These are phyloP conservation scores for Tipula confusa DNA, from an alignment of 2,888 invertebrate genomes.

Conservation along the genomic window DNA sequence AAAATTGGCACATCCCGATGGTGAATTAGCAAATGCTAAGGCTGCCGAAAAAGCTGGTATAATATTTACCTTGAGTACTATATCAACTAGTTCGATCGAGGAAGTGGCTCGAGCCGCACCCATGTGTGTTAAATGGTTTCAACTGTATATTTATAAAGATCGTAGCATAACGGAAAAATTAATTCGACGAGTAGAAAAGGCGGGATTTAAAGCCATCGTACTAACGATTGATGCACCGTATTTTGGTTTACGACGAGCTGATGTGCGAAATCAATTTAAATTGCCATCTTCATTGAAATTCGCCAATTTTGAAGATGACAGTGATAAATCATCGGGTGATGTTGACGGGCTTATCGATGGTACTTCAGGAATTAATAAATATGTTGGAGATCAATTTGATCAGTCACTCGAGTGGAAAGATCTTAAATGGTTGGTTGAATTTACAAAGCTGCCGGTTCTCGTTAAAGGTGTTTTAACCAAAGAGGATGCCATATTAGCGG, in stretches of 20 bases:
- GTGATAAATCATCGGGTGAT: slow-evolving; percentile 38
- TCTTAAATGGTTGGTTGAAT: slow-evolving; percentile 77
- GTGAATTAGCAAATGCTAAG: slow-evolving; percentile 78
- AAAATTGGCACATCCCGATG: slow-evolving; percentile 83
- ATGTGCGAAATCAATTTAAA: slow-evolving; percentile 77
- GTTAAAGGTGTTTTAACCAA: slow-evolving; percentile 81
- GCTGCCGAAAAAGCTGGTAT: slow-evolving; percentile 75
- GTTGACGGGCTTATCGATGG: slow-evolving; percentile 45
- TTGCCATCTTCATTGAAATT: slow-evolving; percentile 76
- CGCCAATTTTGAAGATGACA: slow-evolving; percentile 65
- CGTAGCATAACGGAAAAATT: slow-evolving; percentile 70
- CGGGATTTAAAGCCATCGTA: slow-evolving; percentile 82
- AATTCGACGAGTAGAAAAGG: slow-evolving; percentile 70
- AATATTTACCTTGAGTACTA: slow-evolving; percentile 77
- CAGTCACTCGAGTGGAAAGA: slow-evolving; percentile 79
- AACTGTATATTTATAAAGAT: slow-evolving; percentile 84
- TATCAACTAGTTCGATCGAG: slow-evolving; percentile 82
- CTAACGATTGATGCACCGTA: slow-evolving; percentile 85
- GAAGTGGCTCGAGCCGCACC: slow-evolving; percentile 78
- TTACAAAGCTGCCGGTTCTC: slow-evolving; percentile 72
- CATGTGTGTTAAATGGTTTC: slow-evolving; percentile 77
- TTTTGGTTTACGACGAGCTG: slow-evolving; percentile 77
- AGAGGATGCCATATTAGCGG: slow-evolving; percentile 77
- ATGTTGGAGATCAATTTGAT: slow-evolving; percentile 74
- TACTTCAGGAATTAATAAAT: slow-evolving; percentile 70